phyloP scores from a whole-genome alignment of 2,797 vertebrate species.

The Crax fasciolata region DNA sequence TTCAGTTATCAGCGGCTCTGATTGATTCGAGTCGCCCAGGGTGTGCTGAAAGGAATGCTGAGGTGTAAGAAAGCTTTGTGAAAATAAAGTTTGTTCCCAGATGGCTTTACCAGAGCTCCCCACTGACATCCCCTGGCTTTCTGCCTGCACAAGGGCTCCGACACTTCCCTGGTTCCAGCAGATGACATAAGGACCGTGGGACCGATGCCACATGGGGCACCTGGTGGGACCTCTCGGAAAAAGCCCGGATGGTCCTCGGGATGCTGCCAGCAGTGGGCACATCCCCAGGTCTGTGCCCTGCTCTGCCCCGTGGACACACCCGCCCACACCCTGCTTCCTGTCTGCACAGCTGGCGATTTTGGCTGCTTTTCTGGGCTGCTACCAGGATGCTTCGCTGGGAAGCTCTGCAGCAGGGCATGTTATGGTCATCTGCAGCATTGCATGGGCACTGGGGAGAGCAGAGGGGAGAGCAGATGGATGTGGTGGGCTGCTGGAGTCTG shows the following conservation, averaged over 20 bases:
- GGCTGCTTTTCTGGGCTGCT: neutral
- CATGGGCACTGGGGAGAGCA: neutral
- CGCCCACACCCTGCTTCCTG: neutral
- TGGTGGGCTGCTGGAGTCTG: neutral
- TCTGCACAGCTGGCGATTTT: neutral
- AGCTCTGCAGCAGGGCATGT: neutral
- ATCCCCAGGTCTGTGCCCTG: neutral
- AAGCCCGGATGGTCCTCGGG: neutral
- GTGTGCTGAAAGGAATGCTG: neutral
- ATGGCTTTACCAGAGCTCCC: neutral
- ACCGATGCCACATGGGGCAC: neutral
- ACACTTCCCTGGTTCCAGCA: neutral
- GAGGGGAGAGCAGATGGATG: rapidly evolving
- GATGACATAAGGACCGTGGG: neutral
- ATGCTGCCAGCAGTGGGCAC: neutral
- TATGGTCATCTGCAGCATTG: rapidly evolving
- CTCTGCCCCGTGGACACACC: neutral
- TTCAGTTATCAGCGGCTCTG: neutral
- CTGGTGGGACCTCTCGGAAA: neutral
- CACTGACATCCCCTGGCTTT: conserved; percentile 12
- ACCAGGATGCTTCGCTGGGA: neutral
- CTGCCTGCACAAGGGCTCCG: neutral
- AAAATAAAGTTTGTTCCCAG: conserved; percentile 34
- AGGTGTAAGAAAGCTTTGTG: neutral
- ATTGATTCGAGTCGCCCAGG: neutral